phyloP scores from a whole-genome alignment of 1,140 invertebrate genomes.

The Micrasema longulum region DNA sequence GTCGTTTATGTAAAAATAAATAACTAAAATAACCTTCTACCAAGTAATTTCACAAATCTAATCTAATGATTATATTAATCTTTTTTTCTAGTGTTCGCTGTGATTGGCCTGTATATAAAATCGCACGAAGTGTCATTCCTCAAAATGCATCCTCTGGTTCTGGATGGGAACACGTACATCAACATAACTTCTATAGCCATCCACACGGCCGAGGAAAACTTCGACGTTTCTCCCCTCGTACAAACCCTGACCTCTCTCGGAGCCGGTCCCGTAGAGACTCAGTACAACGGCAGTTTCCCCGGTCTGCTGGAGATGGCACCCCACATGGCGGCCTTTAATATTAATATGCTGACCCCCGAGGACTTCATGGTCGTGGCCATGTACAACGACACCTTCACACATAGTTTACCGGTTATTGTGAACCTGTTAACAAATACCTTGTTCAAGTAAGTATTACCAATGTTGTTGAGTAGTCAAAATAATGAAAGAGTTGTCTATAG shows the following conservation, averaged over 20 bases:
- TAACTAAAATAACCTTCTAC: no score
- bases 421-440: constrained; percentile 81
- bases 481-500: no score
- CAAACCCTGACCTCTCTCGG: constrained; percentile 62
- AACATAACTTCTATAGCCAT: constrained; percentile 66
- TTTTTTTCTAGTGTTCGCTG: constrained; percentile 69
- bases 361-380: constrained; percentile 71
- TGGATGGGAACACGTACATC: constrained; percentile 69
- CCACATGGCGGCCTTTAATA: constrained; percentile 75
- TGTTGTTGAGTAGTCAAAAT: no score
- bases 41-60: no score
- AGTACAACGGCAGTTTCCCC: constrained; percentile 75
- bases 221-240: constrained; percentile 60
- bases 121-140: constrained; percentile 73
- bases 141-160: constrained; percentile 71
- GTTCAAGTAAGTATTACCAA: constrained; percentile 71
- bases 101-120: constrained; percentile 76
- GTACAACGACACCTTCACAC: constrained; percentile 84
- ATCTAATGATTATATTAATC: not conserved
- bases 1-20: no score
- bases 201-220: constrained; percentile 62
- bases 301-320: constrained; percentile 71
- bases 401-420: constrained; percentile 81
- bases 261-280: constrained; percentile 64
- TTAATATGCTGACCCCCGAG: constrained; percentile 68